phyloP scores from a whole-genome alignment of 2,888 invertebrate genomes.

The Caenorhabditis sulstoni region DNA sequence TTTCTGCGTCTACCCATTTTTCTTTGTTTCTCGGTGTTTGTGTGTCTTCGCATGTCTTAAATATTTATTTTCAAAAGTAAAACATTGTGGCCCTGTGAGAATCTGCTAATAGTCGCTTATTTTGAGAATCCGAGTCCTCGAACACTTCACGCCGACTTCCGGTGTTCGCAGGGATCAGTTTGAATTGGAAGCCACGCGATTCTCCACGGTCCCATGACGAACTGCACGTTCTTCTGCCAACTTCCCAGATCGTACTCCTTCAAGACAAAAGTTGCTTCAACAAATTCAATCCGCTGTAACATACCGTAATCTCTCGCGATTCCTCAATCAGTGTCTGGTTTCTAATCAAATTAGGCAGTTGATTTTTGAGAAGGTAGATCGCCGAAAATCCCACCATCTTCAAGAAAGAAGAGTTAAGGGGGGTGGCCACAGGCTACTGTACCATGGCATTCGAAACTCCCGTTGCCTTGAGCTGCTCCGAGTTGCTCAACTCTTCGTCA shows the following conservation, averaged over 20 bases:
- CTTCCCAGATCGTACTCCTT: constrained; percentile 42
- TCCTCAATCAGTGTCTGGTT: constrained; percentile 66
- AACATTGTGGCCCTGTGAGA: no score
- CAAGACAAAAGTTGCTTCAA: neutral
- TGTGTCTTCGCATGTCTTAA: no score
- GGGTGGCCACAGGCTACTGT: no score
- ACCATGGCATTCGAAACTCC: constrained; percentile 56
- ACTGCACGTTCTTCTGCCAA: constrained; percentile 48
- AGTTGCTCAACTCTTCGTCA: constrained; percentile 8
- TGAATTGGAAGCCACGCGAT: constrained; percentile 28
- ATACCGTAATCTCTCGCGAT: constrained; percentile 31
- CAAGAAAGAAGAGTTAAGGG: neutral
- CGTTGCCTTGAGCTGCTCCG: constrained; percentile 55
- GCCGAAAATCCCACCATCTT: constrained; percentile 57
- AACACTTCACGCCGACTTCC: no score
- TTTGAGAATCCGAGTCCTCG: no score
- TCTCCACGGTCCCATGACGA: constrained; percentile 50
- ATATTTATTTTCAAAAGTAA: no score
- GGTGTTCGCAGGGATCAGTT: no score
- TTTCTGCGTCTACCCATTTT: neutral
- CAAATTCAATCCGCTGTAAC: no score
- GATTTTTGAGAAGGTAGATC: constrained; percentile 48
- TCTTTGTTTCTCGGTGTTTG: neutral
- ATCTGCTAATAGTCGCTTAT: no score
- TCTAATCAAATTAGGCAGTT: constrained; percentile 54